Evolutionary conservation across 2,888 invertebrate species (phyloP), one percentile per base, ranked within the genome.

Genomic region (Drosophila tanythrix): DNA sequence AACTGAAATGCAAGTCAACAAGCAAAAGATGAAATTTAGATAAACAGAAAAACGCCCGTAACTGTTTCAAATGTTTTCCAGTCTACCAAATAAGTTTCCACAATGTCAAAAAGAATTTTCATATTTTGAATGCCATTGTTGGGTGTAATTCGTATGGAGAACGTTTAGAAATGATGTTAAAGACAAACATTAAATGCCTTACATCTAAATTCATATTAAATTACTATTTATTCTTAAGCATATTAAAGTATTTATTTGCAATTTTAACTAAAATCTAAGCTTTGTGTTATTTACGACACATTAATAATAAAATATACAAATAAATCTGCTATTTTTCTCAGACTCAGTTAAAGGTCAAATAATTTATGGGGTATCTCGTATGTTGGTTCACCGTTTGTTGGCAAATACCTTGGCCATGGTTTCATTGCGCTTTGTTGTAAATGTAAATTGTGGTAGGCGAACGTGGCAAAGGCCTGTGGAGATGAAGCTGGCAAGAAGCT

Each of bases 11-110:
- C 67, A 69, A 62, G 65, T 69, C 63, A 60, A 43, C 50, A 75
- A 70, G 70, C 68, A 68, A 71, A 72, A 75, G 70, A 65, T 79
- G 55, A 70, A 60, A 68, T 65, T 64, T 53, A 70, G 67, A 79
- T 79, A 68, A 79, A 62, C 56, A 36, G 55, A 64, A 51, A 75
- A 48, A 21, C 50, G 35, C 48, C 25, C 27, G 59, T 40, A 40
- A 48, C 57, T 36, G 53, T 15, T 35, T 46, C 18, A 56, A 33
- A 67, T 57, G 29, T 53, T 35, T n/a, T 31, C 62, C 76, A 70
- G 53, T 53, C 64, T 61, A 43, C 46, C 51, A 36, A 51, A 21
- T 7, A n/a, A 55, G 11, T 43, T n/a, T 8, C 8, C n/a, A 36
- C 29, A 50, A 35, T 18, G 38, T 38, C 25, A 25, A 4, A 55